Conservation (phyloP, 1,140 invertebrate species). For the Adelges cooleyi region DNA sequence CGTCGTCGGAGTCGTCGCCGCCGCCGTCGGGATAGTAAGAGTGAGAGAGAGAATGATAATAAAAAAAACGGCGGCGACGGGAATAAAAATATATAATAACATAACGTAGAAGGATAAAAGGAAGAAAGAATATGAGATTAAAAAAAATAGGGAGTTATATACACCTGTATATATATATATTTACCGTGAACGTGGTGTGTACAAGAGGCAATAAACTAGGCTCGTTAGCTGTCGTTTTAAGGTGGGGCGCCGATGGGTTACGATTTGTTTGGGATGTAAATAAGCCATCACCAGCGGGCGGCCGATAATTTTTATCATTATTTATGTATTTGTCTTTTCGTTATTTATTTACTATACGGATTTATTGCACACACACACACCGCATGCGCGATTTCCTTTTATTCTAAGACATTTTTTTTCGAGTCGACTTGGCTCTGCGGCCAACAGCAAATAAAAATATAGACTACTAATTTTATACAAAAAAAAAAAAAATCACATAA, state of each 20-base stretch:
- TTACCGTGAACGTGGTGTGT: no score
- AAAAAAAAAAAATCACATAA: background rate
- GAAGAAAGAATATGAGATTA: no score
- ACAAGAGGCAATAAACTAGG: slow-evolving; percentile 23
- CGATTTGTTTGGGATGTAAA: slow-evolving; percentile 28
- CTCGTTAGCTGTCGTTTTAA: slow-evolving; percentile 30
- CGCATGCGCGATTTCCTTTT: slow-evolving; percentile 7
- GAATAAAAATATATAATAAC: background rate
- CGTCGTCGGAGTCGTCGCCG: no score
- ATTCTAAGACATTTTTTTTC: background rate
- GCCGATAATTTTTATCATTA: slow-evolving; percentile 27
- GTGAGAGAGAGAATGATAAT: background rate
- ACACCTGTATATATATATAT: no score
- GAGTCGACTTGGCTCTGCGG: background rate
- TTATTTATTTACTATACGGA: slow-evolving; percentile 18
- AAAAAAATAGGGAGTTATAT: no score
- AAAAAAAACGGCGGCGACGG: background rate
- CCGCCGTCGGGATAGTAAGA: background rate
- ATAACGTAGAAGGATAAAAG: no score
- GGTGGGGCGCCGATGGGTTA: slow-evolving; percentile 27
- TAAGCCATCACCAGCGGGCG: slow-evolving; percentile 29
- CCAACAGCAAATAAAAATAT: background rate
- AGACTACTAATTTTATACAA: slow-evolving; percentile 3
- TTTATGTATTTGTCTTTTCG: slow-evolving; percentile 27
- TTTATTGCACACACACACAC: slow-evolving; percentile 14